phyloP scores from a whole-genome alignment of 2,797 vertebrate genomes.

The Pristis pectinata region DNA sequence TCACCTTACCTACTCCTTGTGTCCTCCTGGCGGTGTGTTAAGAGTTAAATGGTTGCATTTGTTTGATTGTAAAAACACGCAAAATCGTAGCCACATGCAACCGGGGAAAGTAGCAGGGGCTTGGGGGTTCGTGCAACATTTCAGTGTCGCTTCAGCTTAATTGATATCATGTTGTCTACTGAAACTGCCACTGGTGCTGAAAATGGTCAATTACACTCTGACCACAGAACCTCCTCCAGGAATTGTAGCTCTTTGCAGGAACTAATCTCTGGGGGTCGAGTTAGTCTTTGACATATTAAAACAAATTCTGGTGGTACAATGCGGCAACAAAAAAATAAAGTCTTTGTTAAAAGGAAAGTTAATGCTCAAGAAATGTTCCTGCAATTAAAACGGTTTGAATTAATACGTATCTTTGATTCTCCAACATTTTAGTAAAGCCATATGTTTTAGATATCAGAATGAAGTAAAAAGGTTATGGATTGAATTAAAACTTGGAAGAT shows the following conservation, averaged over 20 bases:
- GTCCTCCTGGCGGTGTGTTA: background rate
- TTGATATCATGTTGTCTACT: conserved; percentile 45
- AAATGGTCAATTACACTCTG: conserved; percentile 47
- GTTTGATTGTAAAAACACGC: background rate
- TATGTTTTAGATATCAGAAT: conserved; percentile 21
- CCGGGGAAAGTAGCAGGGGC: background rate
- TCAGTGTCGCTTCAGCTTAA: conserved; percentile 47
- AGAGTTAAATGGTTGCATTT: background rate
- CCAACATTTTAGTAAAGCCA: background rate
- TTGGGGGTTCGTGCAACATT: conserved; percentile 45
- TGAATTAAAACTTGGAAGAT: conserved; percentile 23
- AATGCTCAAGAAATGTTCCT: background rate
- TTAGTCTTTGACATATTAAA: conserved; percentile 31
- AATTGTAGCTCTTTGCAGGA: conserved; percentile 28
- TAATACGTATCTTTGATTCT: background rate
- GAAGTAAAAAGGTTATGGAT: background rate
- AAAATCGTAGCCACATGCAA: background rate
- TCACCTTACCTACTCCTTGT: background rate
- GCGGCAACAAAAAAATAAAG: background rate
- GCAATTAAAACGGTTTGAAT: background rate
- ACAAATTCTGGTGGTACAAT: background rate
- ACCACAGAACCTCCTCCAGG: conserved; percentile 48
- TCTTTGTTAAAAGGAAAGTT: background rate
- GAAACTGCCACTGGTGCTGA: conserved; percentile 27
- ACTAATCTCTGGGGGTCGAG: conserved; percentile 14